Percentiles rank a stretch among this genome's conserved stretches.
These are phyloP conservation scores for Adelges cooleyi DNA, from an alignment of 1,140 invertebrate genomes.

Conservation along the genomic window DNA sequence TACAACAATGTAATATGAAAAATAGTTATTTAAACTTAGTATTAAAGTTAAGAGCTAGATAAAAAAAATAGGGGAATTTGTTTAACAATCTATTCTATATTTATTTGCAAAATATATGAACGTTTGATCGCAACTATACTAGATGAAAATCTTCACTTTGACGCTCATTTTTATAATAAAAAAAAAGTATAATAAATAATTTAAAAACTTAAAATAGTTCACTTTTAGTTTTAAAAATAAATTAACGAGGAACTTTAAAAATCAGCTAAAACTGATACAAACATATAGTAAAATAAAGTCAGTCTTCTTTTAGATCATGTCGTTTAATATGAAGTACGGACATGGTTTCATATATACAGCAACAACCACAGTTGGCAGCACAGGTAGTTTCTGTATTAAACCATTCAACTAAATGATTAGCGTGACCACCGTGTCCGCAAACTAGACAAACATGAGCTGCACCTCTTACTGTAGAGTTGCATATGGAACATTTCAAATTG, in stretches of 20 bases:
- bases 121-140: too few species aligned
- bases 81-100: too few species aligned
- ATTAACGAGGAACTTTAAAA: not conserved
- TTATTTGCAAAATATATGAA: too few species aligned
- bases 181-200: too few species aligned
- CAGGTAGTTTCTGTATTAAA: slow-evolving; percentile 55
- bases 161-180: too few species aligned
- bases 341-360: slow-evolving; percentile 56
- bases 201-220: too few species aligned
- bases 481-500: slow-evolving; percentile 67
- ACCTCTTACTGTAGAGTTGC: slow-evolving; percentile 68
- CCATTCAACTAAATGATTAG: slow-evolving; percentile 67
- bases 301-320: slow-evolving; percentile 10
- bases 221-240: too few species aligned
- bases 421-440: slow-evolving; percentile 87
- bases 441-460: slow-evolving; percentile 66
- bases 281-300: not conserved
- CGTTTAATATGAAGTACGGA: slow-evolving; percentile 27
- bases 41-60: too few species aligned
- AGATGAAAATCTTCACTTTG: too few species aligned
- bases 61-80: too few species aligned
- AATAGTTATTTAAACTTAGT: too few species aligned
- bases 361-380: slow-evolving; percentile 78
- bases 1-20: too few species aligned
- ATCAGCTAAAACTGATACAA: not conserved